Percentiles rank a stretch among this genome's conserved stretches.
Conservation (phyloP, 2,113 vertebrate species). For the Lutjanus erythropterus region DNA sequence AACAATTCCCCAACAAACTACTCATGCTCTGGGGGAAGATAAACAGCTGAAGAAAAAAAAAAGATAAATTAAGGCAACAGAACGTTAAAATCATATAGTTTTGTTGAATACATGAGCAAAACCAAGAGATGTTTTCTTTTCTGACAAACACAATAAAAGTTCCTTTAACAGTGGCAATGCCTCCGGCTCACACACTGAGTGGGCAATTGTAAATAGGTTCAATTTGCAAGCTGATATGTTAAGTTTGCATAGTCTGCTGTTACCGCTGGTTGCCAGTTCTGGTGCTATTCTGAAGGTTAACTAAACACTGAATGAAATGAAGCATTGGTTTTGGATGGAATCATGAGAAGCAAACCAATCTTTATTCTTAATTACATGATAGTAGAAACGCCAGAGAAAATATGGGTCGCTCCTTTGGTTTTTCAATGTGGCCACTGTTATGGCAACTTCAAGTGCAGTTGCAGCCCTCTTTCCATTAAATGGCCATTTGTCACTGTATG, state of each 20-base stretch:
- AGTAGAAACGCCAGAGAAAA: constrained; percentile 66
- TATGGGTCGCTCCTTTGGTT: constrained; percentile 44
- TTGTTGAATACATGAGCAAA: neutral
- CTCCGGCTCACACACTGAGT: neutral
- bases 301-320: constrained; percentile 50
- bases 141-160: neutral
- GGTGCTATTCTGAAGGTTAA: constrained; percentile 37
- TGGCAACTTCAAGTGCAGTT: constrained; percentile 35
- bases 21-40: neutral
- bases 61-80: neutral
- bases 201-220: neutral
- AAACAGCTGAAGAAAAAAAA: neutral
- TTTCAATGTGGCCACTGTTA: constrained; percentile 63
- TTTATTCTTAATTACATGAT: constrained; percentile 40
- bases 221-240: constrained; percentile 5
- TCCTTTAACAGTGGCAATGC: neutral
- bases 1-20: neutral
- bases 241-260: constrained; percentile 8
- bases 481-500: constrained; percentile 50
- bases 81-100: neutral
- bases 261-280: constrained; percentile 17
- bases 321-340: constrained; percentile 38
- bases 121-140: constrained; percentile 4
- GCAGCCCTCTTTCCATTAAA: constrained; percentile 46
- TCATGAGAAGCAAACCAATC: constrained; percentile 32